Evolutionary conservation across 2,888 invertebrate species (phyloP), one percentile per base, ranked within the genome.

Genomic region (Buathra laborator): DNA sequence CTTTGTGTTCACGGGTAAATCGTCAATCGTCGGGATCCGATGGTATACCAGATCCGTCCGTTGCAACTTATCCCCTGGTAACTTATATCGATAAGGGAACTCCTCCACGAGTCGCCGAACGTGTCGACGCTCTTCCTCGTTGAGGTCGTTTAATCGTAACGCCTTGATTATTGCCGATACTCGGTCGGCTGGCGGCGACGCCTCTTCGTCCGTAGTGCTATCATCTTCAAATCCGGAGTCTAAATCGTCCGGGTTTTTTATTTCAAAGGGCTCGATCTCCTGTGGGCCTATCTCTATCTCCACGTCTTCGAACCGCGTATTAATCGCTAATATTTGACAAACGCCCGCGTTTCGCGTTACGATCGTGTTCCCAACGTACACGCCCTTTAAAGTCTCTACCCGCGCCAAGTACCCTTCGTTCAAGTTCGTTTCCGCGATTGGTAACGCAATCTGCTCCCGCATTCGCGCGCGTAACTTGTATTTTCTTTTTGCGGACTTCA

Each of bases 1-100:
- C 19, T 70, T 75, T 9, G 14, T 16, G 3, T 66, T 51, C 3
- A 84, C 46, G 2, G 82, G 75, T 6, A 64, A 14, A 29, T 80
- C 75, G 24, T 83, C 83, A 3, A 64, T 66, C 0, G 82, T 82
- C 0, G 48, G 53, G 1, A 86, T 71, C 0, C 44, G 68, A 37
- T 84, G 82, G 19, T 67, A 48, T 0, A 67, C 29, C 0, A 19
- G 67, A 10, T 74, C 53, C 37, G 37, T 4, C 53, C 14, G 6
- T 66, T 51, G 19, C 19, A 19, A 19, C 19, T 19, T 19, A 19
- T 19, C 0, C 19, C 19, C 19, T 1, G 1, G 19, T 19, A 19
- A 19, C 1, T 19, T 19, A 19, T 19, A 19, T 19, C 19, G 19
- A 19, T 19, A 19, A 19, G 19, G 19, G 19, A 19, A 19, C 19